Conservation (phyloP, 2,797 vertebrate species). For the Hafferia zeledoni region DNA sequence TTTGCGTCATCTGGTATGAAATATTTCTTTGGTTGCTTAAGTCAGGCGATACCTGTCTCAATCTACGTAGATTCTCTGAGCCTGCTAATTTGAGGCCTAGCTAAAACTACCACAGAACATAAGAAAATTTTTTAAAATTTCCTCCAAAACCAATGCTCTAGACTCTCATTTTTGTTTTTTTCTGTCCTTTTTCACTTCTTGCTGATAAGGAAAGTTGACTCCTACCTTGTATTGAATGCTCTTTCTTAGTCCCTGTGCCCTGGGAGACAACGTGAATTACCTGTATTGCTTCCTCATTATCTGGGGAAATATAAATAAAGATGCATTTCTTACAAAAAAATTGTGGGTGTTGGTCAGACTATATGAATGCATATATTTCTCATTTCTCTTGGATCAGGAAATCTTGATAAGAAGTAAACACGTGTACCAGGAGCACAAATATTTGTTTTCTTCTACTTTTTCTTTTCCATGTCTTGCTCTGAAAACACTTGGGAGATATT, state of each 20-base stretch:
- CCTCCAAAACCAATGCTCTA: background rate
- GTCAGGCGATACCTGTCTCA: too few species aligned
- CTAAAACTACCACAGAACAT: too few species aligned
- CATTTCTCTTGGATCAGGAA: background rate
- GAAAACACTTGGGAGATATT: background rate
- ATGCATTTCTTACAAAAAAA: background rate
- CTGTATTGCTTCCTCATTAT: background rate
- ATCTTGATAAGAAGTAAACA: background rate
- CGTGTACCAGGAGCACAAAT: background rate
- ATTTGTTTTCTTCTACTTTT: background rate
- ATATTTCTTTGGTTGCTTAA: too few species aligned
- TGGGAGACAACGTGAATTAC: background rate
- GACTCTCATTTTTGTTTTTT: background rate
- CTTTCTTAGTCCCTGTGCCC: background rate
- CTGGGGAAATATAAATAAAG: background rate
- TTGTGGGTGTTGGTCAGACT: background rate
- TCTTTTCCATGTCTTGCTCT: background rate
- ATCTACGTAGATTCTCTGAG: too few species aligned
- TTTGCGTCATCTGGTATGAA: too few species aligned
- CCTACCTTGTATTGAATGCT: background rate
- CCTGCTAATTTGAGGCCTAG: too few species aligned
- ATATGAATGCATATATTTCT: background rate
- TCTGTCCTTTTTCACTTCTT: background rate
- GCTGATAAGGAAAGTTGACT: background rate
- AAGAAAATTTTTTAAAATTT: background rate